Evolutionary conservation across 2,888 invertebrate species (phyloP).

Genomic region (Choreutis nemorana): DNA sequence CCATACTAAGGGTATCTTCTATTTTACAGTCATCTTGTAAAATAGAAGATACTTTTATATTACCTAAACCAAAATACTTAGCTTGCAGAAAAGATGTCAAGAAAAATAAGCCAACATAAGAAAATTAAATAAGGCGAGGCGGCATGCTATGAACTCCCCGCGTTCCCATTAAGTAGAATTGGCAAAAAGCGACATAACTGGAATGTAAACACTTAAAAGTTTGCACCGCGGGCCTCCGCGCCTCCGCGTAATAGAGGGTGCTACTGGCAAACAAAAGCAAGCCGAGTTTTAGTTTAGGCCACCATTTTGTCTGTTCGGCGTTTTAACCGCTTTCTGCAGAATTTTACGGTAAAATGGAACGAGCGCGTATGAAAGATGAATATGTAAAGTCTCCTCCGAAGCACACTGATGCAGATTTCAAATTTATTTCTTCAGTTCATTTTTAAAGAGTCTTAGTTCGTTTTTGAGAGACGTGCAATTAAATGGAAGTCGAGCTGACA

Average conservation of each 20-base stretch:
- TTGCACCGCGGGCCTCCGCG: slow-evolving; percentile 39
- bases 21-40: too few species aligned
- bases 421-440: too few species aligned
- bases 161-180: slow-evolving; percentile 54
- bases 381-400: slow-evolving; percentile 35
- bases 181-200: slow-evolving; percentile 60
- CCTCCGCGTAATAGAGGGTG: slow-evolving; percentile 44
- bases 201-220: slow-evolving; percentile 64
- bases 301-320: slow-evolving; percentile 42
- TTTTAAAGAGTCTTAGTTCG: too few species aligned
- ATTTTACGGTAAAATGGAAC: slow-evolving; percentile 35
- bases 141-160: slow-evolving; percentile 39
- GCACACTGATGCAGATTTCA: slow-evolving; percentile 18
- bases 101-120: too few species aligned
- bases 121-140: slow-evolving; percentile 56
- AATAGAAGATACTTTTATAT: too few species aligned
- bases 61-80: too few species aligned
- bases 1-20: too few species aligned
- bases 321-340: slow-evolving; percentile 40
- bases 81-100: too few species aligned
- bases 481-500: too few species aligned
- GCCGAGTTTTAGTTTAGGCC: slow-evolving; percentile 39
- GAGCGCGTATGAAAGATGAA: slow-evolving; percentile 44
- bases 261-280: slow-evolving; percentile 51
- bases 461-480: too few species aligned